These are phyloP conservation scores for Pachyramphus minor DNA, from an alignment of 2,113 vertebrate genomes.

Conservation along the genomic window DNA sequence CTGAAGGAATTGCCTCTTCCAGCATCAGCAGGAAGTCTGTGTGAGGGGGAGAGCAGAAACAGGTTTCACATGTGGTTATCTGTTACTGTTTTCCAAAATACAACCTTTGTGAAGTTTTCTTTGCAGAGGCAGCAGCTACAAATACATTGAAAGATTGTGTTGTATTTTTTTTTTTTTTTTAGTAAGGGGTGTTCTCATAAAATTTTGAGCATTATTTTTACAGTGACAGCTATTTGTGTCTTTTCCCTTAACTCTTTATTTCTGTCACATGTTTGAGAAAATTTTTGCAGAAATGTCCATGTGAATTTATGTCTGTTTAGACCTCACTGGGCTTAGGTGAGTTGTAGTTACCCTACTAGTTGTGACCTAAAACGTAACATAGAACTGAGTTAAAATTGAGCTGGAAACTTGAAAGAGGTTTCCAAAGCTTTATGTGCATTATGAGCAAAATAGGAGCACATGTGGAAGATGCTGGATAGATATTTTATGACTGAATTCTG, in stretches of 20 bases:
- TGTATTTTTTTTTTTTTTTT: not conserved
- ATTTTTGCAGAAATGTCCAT: not conserved
- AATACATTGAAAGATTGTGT: not conserved
- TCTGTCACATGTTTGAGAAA: not conserved
- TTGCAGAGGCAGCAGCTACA: not conserved
- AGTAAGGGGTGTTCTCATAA: not conserved
- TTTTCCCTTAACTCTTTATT: not conserved
- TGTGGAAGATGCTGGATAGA: not conserved
- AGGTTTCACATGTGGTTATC: not conserved
- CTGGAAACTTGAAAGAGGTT: not conserved
- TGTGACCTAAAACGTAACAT: not conserved
- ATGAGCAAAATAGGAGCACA: not conserved
- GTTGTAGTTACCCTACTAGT: not conserved
- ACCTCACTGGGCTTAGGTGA: not conserved
- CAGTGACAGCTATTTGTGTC: not conserved
- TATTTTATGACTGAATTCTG: not conserved
- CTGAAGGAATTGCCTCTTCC: not conserved
- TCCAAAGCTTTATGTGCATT: not conserved
- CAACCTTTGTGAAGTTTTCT: not conserved
- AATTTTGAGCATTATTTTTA: not conserved
- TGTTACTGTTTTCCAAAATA: not conserved
- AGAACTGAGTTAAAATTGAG: not conserved
- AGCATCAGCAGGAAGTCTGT: not conserved
- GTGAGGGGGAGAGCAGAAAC: not conserved
- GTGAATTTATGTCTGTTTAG: not conserved